Percentiles rank a stretch among this genome's conserved stretches.
Evolutionary conservation across 1,140 invertebrate species (phyloP).

Genomic region (Drosophila tani): DNA sequence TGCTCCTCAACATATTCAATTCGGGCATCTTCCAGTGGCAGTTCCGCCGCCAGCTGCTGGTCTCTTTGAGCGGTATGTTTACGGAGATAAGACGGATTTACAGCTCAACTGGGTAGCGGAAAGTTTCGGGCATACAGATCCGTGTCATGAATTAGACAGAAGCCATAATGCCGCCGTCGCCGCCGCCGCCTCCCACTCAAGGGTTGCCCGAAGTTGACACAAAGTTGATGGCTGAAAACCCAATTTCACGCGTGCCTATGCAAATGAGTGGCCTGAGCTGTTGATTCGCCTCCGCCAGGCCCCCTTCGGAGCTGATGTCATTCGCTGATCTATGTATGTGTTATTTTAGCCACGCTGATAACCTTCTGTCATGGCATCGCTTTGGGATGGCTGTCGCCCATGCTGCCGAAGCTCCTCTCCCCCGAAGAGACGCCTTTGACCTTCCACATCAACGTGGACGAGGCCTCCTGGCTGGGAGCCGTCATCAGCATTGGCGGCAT

Average conservation of each 20-base stretch:
- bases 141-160: slow-evolving; percentile 4
- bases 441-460: slow-evolving; percentile 61
- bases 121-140: slow-evolving; percentile 29
- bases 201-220: slow-evolving; percentile 10
- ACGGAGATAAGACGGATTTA: slow-evolving; percentile 14
- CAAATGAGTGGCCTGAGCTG: slow-evolving; percentile 44
- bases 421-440: slow-evolving; percentile 62
- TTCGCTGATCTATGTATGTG: slow-evolving; percentile 23
- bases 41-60: slow-evolving; percentile 67
- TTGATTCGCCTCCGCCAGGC: slow-evolving; percentile 24
- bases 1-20: slow-evolving; percentile 61
- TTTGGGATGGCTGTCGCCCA: slow-evolving; percentile 85
- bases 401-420: slow-evolving; percentile 80
- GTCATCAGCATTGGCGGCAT: slow-evolving; percentile 75
- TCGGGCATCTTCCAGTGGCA: slow-evolving; percentile 60
- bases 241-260: slow-evolving; percentile 33
- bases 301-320: slow-evolving; percentile 20
- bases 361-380: slow-evolving; percentile 85
- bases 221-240: slow-evolving; percentile 32
- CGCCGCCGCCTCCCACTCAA: not conserved
- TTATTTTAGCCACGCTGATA: slow-evolving; percentile 80
- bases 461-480: slow-evolving; percentile 83
- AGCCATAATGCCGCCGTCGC: not conserved
- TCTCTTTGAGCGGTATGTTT: slow-evolving; percentile 75
- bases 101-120: slow-evolving; percentile 11